These are phyloP conservation scores for Diarsia dahlii DNA, from an alignment of 2,888 invertebrate genomes.

Conservation along the genomic window DNA sequence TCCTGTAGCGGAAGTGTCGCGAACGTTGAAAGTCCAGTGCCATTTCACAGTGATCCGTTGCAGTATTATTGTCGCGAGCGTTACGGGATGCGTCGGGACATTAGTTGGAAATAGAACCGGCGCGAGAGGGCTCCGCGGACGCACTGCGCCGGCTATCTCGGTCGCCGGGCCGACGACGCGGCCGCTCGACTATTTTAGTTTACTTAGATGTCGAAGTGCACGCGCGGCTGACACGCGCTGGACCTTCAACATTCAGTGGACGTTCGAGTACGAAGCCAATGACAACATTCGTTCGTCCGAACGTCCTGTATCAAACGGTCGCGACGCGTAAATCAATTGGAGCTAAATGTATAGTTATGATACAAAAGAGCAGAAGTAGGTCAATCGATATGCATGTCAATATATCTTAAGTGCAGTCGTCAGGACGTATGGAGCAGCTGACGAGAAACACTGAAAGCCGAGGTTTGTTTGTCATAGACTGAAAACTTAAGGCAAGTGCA, in stretches of 20 bases:
- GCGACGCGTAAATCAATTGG: constrained; percentile 39
- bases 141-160: constrained; percentile 89
- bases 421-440: constrained; percentile 60
- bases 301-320: constrained; percentile 47
- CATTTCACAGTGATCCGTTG: constrained; percentile 85
- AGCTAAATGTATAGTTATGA: constrained; percentile 30
- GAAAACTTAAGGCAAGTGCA: constrained; percentile 14
- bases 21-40: constrained; percentile 87
- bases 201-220: constrained; percentile 90
- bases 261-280: constrained; percentile 68
- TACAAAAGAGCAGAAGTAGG: constrained; percentile 57
- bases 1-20: constrained; percentile 87
- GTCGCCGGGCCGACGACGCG: constrained; percentile 87
- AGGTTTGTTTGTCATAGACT: constrained; percentile 25
- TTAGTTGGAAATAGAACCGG: constrained; percentile 89
- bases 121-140: constrained; percentile 88
- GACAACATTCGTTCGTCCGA: constrained; percentile 67
- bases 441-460: constrained; percentile 66
- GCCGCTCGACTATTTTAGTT: constrained; percentile 89
- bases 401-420: constrained; percentile 60
- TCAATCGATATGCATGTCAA: constrained; percentile 69
- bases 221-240: constrained; percentile 80
- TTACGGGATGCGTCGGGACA: constrained; percentile 85
- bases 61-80: constrained; percentile 85
- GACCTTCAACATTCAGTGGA: constrained; percentile 82